Conservation (phyloP, 2,888 invertebrate genomes). For the Conomelus anceps region DNA sequence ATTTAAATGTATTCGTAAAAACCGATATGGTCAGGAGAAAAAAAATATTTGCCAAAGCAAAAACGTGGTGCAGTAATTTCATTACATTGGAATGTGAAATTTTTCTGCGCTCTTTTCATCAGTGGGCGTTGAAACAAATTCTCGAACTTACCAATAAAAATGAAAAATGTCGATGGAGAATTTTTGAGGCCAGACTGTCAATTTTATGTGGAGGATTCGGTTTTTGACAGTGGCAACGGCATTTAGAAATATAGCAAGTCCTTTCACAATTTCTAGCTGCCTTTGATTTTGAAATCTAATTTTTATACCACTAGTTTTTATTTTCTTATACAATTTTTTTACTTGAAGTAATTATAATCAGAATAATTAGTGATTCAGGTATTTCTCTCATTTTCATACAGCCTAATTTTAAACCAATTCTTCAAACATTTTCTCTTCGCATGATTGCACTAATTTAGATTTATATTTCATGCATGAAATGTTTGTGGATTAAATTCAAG, state of each 20-base stretch:
- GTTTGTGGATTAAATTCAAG: no score
- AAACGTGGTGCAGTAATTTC: neutral
- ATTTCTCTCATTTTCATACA: no score
- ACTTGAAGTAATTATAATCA: no score
- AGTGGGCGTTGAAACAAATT: neutral
- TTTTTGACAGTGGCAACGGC: neutral
- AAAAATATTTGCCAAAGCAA: neutral
- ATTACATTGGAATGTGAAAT: slow-evolving; percentile 4
- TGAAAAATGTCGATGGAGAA: neutral
- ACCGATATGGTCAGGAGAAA: neutral
- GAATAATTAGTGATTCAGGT: no score
- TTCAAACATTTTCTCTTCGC: no score
- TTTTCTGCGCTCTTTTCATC: neutral
- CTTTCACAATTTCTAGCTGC: neutral
- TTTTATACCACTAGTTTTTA: no score
- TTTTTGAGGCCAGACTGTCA: neutral
- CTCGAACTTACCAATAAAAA: neutral
- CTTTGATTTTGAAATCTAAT: neutral
- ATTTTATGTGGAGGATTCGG: neutral
- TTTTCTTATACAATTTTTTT: no score
- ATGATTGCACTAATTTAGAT: no score
- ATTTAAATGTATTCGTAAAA: neutral
- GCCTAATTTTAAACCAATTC: no score
- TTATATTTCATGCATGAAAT: no score
- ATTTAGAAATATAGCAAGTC: neutral